These are phyloP conservation scores for Hoplostethus atlanticus DNA, from an alignment of 2,797 vertebrate species.

Conservation along the genomic window DNA sequence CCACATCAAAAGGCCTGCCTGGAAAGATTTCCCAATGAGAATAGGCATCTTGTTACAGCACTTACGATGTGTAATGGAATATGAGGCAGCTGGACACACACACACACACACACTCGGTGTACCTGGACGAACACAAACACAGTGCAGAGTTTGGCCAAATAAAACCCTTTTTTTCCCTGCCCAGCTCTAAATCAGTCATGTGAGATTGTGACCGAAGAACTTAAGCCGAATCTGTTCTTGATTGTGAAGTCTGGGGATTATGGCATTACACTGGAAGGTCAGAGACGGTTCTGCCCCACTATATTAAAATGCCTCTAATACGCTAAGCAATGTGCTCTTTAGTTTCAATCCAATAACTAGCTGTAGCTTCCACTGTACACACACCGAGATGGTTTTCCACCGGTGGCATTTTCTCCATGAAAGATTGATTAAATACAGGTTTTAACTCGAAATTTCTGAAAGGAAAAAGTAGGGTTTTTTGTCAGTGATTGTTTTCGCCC, in stretches of 20 bases:
- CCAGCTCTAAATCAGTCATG: conserved; percentile 31
- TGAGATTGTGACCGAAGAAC: conserved; percentile 43
- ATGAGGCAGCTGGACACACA: neutral
- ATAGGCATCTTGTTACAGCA: neutral
- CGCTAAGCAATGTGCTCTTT: conserved; percentile 53
- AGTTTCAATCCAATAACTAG: conserved; percentile 13
- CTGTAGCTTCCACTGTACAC: neutral
- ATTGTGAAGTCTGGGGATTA: conserved; percentile 59
- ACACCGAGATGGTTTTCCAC: neutral
- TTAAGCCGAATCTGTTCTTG: conserved; percentile 41
- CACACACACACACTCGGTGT: neutral
- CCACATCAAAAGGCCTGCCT: neutral
- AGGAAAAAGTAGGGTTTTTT: neutral
- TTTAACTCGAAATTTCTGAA: neutral
- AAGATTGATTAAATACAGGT: neutral
- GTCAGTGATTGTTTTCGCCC: neutral
- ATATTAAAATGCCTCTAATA: conserved; percentile 62
- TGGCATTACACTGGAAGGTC: conserved; percentile 58
- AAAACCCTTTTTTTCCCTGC: conserved; percentile 20
- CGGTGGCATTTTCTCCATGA: neutral
- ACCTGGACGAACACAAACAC: neutral
- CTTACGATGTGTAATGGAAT: neutral
- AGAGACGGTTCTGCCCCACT: conserved; percentile 37
- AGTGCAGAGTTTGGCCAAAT: conserved; percentile 9
- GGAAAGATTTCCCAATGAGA: neutral